Evolutionary conservation across 1,140 invertebrate genomes (phyloP).

Genomic region (Samia ricini): DNA sequence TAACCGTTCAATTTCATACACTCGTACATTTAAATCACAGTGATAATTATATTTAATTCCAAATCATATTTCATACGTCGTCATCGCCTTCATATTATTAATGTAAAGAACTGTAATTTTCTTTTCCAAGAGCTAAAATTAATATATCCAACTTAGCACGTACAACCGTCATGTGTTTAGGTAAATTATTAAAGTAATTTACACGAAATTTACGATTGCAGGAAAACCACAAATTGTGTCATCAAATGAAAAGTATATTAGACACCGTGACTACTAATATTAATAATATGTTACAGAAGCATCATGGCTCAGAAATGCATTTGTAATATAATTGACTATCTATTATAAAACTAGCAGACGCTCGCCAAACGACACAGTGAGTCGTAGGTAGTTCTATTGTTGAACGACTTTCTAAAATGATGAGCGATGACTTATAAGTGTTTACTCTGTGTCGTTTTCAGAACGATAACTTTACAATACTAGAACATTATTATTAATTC

Average conservation of each 20-base stretch:
- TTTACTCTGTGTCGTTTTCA: constrained; percentile 18
- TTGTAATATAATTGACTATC: constrained; percentile 36
- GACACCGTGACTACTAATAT: constrained; percentile 28
- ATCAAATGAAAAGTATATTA: neutral
- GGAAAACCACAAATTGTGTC: constrained; percentile 1
- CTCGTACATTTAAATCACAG: no score
- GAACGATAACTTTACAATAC: neutral
- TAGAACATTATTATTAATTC: no score
- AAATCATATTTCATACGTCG: neutral
- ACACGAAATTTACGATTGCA: neutral
- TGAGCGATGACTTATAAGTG: constrained; percentile 17
- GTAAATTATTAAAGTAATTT: neutral
- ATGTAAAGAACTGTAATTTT: neutral
- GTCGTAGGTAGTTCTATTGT: constrained; percentile 15
- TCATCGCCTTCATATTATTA: neutral
- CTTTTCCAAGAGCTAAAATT: neutral
- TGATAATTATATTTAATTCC: no score
- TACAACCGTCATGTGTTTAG: neutral
- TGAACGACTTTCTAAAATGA: constrained; percentile 23
- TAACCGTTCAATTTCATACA: no score
- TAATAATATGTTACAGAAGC: constrained; percentile 26
- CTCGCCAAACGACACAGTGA: constrained; percentile 31
- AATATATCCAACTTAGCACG: neutral
- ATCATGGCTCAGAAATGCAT: constrained; percentile 52
- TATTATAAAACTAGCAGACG: constrained; percentile 39